Evolutionary conservation across 1,140 invertebrate genomes (phyloP).

Genomic region (Solenopsis invicta): DNA sequence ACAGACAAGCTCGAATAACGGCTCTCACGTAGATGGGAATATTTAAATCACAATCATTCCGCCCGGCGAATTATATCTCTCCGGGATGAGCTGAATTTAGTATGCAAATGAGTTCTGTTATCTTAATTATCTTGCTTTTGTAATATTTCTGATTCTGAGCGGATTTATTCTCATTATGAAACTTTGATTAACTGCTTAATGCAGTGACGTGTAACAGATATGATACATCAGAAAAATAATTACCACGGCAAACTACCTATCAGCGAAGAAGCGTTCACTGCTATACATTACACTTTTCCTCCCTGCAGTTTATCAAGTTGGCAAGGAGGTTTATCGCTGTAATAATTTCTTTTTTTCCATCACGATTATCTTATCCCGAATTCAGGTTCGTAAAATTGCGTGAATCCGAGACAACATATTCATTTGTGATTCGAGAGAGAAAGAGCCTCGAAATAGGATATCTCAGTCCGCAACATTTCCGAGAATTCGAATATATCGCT

Average conservation of each 20-base stretch:
- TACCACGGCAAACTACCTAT: not conserved
- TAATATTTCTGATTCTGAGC: conserved; percentile 46
- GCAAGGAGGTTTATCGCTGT: not conserved
- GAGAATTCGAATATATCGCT: not conserved
- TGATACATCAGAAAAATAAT: not conserved
- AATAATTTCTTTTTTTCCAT: not conserved
- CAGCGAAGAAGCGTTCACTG: not conserved
- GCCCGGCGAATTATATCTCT: conserved; percentile 30
- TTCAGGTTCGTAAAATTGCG: no score
- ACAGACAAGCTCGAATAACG: conserved; percentile 28
- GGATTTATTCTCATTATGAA: conserved; percentile 28
- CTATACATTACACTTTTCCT: not conserved
- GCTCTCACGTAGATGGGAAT: conserved; percentile 32
- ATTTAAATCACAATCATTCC: conserved; percentile 54
- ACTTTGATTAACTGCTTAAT: conserved; percentile 47
- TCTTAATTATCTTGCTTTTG: conserved; percentile 61
- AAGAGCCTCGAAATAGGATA: conserved; percentile 5
- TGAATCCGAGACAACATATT: not conserved
- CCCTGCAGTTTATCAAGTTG: not conserved
- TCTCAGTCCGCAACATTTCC: not conserved
- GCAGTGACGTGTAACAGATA: not conserved
- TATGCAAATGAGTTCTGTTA: conserved; percentile 53
- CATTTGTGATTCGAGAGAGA: not conserved
- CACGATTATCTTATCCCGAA: not conserved
- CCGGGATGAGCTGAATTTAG: conserved; percentile 43